These are phyloP conservation scores for Thymelicus lineola DNA, from an alignment of 2,888 invertebrate genomes.

Conservation along the genomic window DNA sequence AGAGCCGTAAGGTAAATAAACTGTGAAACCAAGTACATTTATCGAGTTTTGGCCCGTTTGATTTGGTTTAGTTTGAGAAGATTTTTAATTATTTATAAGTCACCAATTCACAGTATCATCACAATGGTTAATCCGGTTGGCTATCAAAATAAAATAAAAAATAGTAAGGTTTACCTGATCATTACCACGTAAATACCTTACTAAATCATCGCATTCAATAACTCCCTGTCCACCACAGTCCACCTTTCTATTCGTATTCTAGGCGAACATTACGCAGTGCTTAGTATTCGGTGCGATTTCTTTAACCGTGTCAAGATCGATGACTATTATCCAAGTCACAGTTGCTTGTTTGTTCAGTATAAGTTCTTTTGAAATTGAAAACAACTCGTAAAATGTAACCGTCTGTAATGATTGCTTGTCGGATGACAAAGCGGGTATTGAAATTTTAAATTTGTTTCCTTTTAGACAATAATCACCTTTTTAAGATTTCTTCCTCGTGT, in stretches of 20 bases:
- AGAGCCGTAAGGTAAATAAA: too few species aligned
- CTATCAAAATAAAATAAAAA: too few species aligned
- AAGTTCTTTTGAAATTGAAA: constrained; percentile 57
- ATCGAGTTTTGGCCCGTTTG: too few species aligned
- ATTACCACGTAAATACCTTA: constrained; percentile 37
- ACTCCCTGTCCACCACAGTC: constrained; percentile 51
- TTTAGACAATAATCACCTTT: constrained; percentile 50
- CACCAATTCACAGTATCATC: too few species aligned
- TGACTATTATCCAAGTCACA: constrained; percentile 68
- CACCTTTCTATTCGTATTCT: constrained; percentile 70
- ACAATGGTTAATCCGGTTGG: too few species aligned
- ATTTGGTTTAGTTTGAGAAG: too few species aligned
- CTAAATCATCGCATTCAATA: constrained; percentile 59
- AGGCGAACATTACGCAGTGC: constrained; percentile 61
- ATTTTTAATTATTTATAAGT: too few species aligned
- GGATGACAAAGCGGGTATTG: constrained; percentile 49
- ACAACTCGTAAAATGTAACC: constrained; percentile 53
- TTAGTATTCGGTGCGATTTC: constrained; percentile 74
- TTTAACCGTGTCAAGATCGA: constrained; percentile 79
- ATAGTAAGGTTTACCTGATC: too few species aligned
- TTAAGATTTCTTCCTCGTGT: constrained; percentile 53
- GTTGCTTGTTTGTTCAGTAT: constrained; percentile 55
- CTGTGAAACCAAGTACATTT: too few species aligned
- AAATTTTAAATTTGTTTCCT: constrained; percentile 54
- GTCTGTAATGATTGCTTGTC: constrained; percentile 47